A percentile compares a stretch with the other conserved stretches of the same genome.
These are phyloP conservation scores for Trissolcus japonicus DNA, from an alignment of 2,888 invertebrate species.

Conservation along the genomic window DNA sequence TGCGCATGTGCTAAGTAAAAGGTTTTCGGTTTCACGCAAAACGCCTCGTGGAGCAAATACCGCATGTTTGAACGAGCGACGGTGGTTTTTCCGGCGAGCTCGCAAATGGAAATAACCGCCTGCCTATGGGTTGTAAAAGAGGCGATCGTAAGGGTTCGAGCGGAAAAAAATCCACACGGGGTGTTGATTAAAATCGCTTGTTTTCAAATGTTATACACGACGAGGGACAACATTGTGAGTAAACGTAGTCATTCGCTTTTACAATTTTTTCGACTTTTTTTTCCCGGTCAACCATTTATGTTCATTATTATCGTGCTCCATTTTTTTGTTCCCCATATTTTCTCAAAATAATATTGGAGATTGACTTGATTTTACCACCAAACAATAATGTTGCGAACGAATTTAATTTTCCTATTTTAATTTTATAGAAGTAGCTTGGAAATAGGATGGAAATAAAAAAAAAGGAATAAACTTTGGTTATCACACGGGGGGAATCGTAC, in stretches of 20 bases:
- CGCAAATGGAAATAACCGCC: slow-evolving; percentile 40
- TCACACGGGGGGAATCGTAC: background rate
- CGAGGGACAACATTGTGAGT: slow-evolving; percentile 30
- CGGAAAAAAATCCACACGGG: slow-evolving; percentile 29
- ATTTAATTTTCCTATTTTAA: no score
- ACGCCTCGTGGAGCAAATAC: slow-evolving; percentile 39
- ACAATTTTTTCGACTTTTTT: background rate
- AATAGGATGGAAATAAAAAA: no score
- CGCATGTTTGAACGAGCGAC: slow-evolving; percentile 35
- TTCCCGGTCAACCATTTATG: background rate
- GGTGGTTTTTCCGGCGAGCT: slow-evolving; percentile 28
- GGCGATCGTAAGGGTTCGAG: slow-evolving; percentile 38
- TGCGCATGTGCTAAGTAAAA: slow-evolving; percentile 48
- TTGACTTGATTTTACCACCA: no score
- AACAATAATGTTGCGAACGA: no score
- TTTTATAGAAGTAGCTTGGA: no score
- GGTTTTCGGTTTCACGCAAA: slow-evolving; percentile 49
- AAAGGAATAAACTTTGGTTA: no score
- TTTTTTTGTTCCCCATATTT: no score
- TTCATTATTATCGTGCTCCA: no score
- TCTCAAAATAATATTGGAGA: no score
- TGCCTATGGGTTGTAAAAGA: slow-evolving; percentile 31
- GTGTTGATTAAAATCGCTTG: slow-evolving; percentile 42
- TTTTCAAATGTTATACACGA: slow-evolving; percentile 16
- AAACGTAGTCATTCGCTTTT: background rate